These are phyloP conservation scores for Eueremaeus valkanovi DNA, from an alignment of 2,888 invertebrate species.

Conservation along the genomic window DNA sequence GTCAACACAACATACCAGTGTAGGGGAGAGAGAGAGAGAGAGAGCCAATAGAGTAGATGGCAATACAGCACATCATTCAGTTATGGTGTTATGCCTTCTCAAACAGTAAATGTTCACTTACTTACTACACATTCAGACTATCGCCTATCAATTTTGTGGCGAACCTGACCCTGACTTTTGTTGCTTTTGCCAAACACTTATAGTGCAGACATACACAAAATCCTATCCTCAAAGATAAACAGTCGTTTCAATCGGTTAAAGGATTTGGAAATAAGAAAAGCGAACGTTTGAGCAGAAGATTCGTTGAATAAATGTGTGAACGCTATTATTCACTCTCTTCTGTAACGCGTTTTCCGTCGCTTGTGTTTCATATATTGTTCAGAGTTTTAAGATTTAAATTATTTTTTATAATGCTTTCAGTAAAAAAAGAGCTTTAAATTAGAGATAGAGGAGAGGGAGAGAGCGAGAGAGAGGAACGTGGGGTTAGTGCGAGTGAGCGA, in stretches of 20 bases:
- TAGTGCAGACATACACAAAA: slow-evolving; percentile 13
- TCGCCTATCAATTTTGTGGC: slow-evolving; percentile 24
- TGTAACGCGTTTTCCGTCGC: neutral
- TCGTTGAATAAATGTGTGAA: neutral
- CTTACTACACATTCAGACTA: slow-evolving; percentile 1
- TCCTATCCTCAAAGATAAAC: slow-evolving; percentile 34
- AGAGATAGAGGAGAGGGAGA: slow-evolving; percentile 2
- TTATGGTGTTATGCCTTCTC: slow-evolving; percentile 30
- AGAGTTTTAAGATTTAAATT: too few species aligned
- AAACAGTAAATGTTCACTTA: slow-evolving; percentile 27
- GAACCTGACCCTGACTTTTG: slow-evolving; percentile 33
- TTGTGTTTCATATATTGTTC: too few species aligned
- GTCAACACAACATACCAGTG: neutral
- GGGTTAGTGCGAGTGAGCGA: neutral
- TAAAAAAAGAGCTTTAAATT: neutral
- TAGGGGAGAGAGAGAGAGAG: too few species aligned
- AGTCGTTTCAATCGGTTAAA: neutral
- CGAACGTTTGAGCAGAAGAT: slow-evolving; percentile 8
- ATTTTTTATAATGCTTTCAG: neutral
- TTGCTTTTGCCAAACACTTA: slow-evolving; percentile 29
- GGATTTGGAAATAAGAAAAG: slow-evolving; percentile 18
- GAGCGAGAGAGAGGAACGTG: too few species aligned
- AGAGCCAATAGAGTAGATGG: neutral
- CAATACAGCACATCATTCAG: slow-evolving; percentile 10
- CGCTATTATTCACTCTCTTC: neutral